Percentiles rank a stretch among this genome's conserved stretches.
Conservation (phyloP, 2,797 vertebrate genomes). For the Micropoecilia bifurca region DNA sequence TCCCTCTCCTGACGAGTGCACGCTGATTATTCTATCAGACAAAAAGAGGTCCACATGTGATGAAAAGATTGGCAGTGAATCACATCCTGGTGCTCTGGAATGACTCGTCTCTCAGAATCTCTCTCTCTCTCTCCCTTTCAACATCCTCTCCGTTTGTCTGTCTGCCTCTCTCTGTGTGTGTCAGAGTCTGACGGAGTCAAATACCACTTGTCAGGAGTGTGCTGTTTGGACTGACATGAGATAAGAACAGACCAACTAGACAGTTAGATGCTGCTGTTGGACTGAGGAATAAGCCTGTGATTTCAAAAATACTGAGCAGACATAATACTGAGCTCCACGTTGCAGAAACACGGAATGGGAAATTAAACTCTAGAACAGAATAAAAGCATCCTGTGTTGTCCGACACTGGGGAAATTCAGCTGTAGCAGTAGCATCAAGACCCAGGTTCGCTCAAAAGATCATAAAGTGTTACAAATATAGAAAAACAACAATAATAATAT, state of each 20-base stretch:
- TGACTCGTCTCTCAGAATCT: slow-evolving; percentile 58
- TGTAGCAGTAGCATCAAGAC: too few relatives aligned
- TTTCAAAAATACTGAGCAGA: slow-evolving; percentile 30
- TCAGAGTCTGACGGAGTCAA: slow-evolving; percentile 76
- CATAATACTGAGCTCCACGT: slow-evolving; percentile 25
- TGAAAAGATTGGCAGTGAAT: slow-evolving; percentile 73
- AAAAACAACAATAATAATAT: too few relatives aligned
- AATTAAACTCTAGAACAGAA: not conserved
- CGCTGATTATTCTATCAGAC: slow-evolving; percentile 80
- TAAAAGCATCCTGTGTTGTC: too few relatives aligned
- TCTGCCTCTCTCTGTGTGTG: slow-evolving; percentile 48
- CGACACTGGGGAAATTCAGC: too few relatives aligned
- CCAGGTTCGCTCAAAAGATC: too few relatives aligned
- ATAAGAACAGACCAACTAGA: slow-evolving; percentile 70
- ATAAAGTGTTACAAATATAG: too few relatives aligned
- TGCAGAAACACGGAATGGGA: slow-evolving; percentile 2
- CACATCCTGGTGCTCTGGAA: slow-evolving; percentile 62
- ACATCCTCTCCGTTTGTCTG: slow-evolving; percentile 49
- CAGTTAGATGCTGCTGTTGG: slow-evolving; percentile 57
- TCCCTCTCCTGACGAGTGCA: slow-evolving; percentile 71
- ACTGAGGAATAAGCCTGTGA: slow-evolving; percentile 36
- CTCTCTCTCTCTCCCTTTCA: slow-evolving; percentile 45
- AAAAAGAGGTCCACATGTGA: slow-evolving; percentile 59
- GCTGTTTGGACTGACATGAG: slow-evolving; percentile 72
- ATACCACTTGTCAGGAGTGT: slow-evolving; percentile 76